Percentiles rank a stretch among this genome's conserved stretches.
Conservation (phyloP, 1,140 invertebrate species). For the Scaptomyza pallida region DNA sequence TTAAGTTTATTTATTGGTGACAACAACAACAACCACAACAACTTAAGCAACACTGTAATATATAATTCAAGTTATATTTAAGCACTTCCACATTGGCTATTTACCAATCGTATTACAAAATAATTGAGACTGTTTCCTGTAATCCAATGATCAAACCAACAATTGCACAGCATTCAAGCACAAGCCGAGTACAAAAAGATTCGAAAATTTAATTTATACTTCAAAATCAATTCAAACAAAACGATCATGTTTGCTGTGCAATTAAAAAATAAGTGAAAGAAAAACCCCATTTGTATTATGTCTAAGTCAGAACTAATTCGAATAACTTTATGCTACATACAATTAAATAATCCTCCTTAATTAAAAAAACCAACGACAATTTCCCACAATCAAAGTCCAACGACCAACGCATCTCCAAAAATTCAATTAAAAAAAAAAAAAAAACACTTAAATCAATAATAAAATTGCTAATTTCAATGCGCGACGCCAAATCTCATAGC, state of each 20-base stretch:
- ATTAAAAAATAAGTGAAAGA: neutral
- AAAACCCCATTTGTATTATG: conserved; percentile 26
- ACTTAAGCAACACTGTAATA: conserved; percentile 43
- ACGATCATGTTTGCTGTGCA: conserved; percentile 9
- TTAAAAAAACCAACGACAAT: conserved; percentile 5
- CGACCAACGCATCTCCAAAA: neutral
- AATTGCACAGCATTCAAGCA: conserved; percentile 7
- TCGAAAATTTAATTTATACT: neutral
- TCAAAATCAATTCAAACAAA: neutral
- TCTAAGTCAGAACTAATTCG: conserved; percentile 17
- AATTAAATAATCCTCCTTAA: conserved; percentile 11
- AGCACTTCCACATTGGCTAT: conserved; percentile 46
- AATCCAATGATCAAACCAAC: neutral
- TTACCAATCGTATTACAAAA: conserved; percentile 1
- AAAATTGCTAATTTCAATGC: conserved; percentile 39
- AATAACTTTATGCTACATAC: conserved; percentile 3
- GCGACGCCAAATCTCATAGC: conserved; percentile 10
- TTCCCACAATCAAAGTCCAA: conserved; percentile 9
- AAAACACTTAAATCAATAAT: conserved; percentile 29
- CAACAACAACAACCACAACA: neutral
- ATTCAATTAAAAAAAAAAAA: neutral
- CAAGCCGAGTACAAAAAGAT: neutral
- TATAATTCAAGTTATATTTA: conserved; percentile 61
- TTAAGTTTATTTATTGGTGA: conserved; percentile 68
- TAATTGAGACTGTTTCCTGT: conserved; percentile 23